A percentile compares a stretch with the other conserved stretches of the same genome.
Evolutionary conservation across 2,797 vertebrate genomes (phyloP).

Genomic region (Brotula barbata): DNA sequence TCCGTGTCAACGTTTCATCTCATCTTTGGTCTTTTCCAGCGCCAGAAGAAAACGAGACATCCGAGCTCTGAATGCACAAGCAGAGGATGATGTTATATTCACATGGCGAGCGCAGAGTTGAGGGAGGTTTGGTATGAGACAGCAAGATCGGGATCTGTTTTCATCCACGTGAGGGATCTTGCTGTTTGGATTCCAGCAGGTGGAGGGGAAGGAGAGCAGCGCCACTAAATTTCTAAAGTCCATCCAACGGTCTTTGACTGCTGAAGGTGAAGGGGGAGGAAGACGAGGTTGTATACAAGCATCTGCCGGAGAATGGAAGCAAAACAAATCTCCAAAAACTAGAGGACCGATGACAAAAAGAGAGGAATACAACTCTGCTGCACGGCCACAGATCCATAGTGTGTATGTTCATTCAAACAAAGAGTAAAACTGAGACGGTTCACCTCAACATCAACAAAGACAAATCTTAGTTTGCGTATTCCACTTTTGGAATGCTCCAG

Average conservation of each 20-base stretch:
- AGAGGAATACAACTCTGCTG: background rate
- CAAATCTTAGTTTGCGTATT: background rate
- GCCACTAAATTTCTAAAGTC: background rate
- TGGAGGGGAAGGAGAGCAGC: background rate
- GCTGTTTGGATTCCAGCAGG: background rate
- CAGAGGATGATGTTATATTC: constrained; percentile 15
- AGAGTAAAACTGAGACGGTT: background rate
- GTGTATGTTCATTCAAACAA: background rate
- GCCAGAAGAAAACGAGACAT: constrained; percentile 18
- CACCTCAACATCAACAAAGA: background rate
- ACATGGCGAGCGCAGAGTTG: constrained; percentile 31
- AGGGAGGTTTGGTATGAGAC: constrained; percentile 28
- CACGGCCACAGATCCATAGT: constrained; percentile 18
- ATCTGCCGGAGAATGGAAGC: background rate
- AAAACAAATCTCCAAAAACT: constrained; percentile 15
- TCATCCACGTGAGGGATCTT: background rate
- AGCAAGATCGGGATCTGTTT: background rate
- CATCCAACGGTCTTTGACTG: constrained; percentile 14
- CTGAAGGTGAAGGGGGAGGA: constrained; percentile 14
- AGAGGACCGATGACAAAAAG: constrained; percentile 25
- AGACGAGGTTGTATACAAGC: constrained; percentile 2
- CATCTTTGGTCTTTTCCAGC: background rate
- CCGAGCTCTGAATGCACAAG: constrained; percentile 24
- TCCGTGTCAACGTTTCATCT: constrained; percentile 44
- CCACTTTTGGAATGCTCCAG: constrained; percentile 11